Conservation (phyloP, 2,888 invertebrate species). For the Eudemis profundana region DNA sequence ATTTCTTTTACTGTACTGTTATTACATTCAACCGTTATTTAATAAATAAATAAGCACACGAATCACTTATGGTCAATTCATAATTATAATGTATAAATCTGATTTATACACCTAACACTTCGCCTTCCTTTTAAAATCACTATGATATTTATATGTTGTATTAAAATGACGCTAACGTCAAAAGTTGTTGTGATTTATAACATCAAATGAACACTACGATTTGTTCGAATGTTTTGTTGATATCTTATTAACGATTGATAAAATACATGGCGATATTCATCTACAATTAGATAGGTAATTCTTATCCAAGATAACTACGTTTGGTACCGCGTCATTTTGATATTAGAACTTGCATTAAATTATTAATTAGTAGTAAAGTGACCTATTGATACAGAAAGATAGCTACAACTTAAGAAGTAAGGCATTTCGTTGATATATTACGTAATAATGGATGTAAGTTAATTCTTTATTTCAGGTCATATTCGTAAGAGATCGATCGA, state of each 20-base stretch:
- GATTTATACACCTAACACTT: constrained; percentile 17
- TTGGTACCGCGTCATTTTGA: constrained; percentile 11
- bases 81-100: neutral
- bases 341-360: neutral
- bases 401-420: constrained; percentile 2
- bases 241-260: constrained; percentile 33
- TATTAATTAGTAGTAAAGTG: neutral
- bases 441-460: constrained; percentile 26
- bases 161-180: constrained; percentile 19
- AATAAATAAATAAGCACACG: constrained; percentile 19
- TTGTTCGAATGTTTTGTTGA: constrained; percentile 20
- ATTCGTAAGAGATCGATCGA: constrained; percentile 24
- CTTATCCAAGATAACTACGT: constrained; percentile 33
- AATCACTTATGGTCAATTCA: constrained; percentile 20
- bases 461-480: constrained; percentile 12
- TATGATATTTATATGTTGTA: neutral
- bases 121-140: neutral
- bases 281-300: constrained; percentile 29
- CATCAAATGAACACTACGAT: constrained; percentile 22
- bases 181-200: constrained; percentile 34
- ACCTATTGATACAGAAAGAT: neutral
- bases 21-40: constrained; percentile 25
- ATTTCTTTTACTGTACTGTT: constrained; percentile 49
- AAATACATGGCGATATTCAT: constrained; percentile 24
- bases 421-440: constrained; percentile 16